Evolutionary conservation across 2,888 invertebrate species (phyloP), one percentile per base, ranked within the genome.

Genomic region (Blomia tropicalis): DNA sequence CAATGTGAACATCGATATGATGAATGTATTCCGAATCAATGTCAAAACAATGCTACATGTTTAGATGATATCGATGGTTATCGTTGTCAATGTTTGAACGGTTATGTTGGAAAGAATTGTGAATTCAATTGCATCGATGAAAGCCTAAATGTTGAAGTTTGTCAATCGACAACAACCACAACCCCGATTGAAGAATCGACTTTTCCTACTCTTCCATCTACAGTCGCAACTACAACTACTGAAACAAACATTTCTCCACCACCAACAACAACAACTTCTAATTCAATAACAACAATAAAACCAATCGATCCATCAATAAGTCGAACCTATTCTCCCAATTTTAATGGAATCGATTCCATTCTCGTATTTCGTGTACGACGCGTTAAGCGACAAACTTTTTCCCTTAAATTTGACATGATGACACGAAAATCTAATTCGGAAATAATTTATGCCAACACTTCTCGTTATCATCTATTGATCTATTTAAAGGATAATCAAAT

Each of bases 1-100:
- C 43, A 41, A 14, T 62, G 62, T 58, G 23, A 62, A 27, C 30
- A 43, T 11, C 31, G 36, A 17, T 58, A 29, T 27, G n/a, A 62
- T 25, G 62, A 62, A 11, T 62, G 62, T 25, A 7, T 4, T 2
- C 44, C 56, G 5, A 62, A 62, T 19, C 36, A 56, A 2, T 62
- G 62, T 32, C 43, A 43, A 22, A 56, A 62, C 31, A n/a, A 47
- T 1, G 62, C 36, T 2, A 31, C 17, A 7, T 62, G 62, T 31
- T 23, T 27, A n/a, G 58, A 62, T 58, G 43, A 43, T n/a, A 32
- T 62, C 2, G 58, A 62, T 27, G 58, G 62, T 14, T 62, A 47
- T 30, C 2, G n/a, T 2, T 62, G 62, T 23, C 30, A 30, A 1
- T 62, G 62, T 19, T 27, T 5, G 11, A 2, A 22, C 25, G 23